A percentile compares a stretch with the other conserved stretches of the same genome.
These are phyloP conservation scores for Dermolepida albohirtum DNA, from an alignment of 2,888 invertebrate species.

Conservation along the genomic window DNA sequence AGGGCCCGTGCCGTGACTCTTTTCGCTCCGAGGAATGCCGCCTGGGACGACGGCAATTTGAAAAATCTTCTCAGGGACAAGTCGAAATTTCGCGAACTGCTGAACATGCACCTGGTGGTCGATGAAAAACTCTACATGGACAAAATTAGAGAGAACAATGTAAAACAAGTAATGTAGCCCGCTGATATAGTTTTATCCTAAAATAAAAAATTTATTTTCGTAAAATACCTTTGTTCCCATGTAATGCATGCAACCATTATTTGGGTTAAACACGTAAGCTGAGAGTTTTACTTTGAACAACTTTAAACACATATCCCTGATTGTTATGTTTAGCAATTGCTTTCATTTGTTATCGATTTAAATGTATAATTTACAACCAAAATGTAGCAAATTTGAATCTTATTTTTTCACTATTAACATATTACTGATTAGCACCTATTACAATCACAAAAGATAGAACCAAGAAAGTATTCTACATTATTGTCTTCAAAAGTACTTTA, in stretches of 20 bases:
- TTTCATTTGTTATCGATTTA: no score
- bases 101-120: conserved; percentile 85
- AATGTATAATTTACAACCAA: no score
- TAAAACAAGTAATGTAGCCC: conserved; percentile 34
- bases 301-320: no score
- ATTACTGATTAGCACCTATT: no score
- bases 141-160: conserved; percentile 73
- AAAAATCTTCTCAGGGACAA: conserved; percentile 77
- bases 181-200: conserved; percentile 12
- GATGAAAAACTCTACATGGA: conserved; percentile 79
- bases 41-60: conserved; percentile 80
- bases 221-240: background rate
- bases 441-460: no score
- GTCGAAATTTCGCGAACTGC: conserved; percentile 78
- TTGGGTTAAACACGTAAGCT: conserved; percentile 33
- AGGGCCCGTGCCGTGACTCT: conserved; percentile 81
- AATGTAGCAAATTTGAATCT: no score
- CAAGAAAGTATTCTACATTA: no score
- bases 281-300: background rate
- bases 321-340: no score
- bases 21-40: conserved; percentile 91
- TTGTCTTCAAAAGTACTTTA: no score
- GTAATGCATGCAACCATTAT: background rate
- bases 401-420: no score
- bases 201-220: background rate